Evolutionary conservation across 2,113 vertebrate genomes (phyloP).

Genomic region (Procavia capensis): DNA sequence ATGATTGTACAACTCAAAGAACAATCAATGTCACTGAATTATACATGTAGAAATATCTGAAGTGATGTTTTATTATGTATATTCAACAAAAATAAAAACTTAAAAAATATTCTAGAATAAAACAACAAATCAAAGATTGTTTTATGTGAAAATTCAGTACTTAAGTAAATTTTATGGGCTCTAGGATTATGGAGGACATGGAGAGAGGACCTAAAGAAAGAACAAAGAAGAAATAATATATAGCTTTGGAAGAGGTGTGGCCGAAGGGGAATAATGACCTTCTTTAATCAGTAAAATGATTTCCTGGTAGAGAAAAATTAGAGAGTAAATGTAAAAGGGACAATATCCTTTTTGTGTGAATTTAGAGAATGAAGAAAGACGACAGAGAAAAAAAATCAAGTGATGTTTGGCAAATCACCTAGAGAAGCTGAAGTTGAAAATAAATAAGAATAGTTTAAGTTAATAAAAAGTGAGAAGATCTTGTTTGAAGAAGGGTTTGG

Average conservation of each 20-base stretch:
- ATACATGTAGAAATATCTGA: no score
- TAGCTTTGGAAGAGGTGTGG: neutral
- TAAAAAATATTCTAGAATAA: no score
- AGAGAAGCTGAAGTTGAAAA: neutral
- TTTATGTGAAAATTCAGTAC: neutral
- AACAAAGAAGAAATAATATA: neutral
- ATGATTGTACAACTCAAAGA: neutral
- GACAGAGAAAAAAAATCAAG: neutral
- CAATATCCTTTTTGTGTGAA: neutral
- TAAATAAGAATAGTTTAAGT: neutral
- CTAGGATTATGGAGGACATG: neutral
- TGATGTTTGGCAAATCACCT: neutral
- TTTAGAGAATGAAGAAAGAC: neutral
- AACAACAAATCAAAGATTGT: neutral
- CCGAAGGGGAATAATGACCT: neutral
- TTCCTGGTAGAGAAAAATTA: neutral
- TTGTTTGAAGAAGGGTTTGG: neutral
- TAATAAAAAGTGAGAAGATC: neutral
- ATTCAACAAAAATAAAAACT: no score
- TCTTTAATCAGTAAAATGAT: neutral
- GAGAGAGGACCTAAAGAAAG: neutral
- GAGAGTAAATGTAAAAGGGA: neutral
- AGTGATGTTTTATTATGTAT: no score
- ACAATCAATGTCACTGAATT: neutral
- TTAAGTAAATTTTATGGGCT: neutral